Evolutionary conservation across 2,888 invertebrate species (phyloP).

Genomic region (Cordilura impudica): DNA sequence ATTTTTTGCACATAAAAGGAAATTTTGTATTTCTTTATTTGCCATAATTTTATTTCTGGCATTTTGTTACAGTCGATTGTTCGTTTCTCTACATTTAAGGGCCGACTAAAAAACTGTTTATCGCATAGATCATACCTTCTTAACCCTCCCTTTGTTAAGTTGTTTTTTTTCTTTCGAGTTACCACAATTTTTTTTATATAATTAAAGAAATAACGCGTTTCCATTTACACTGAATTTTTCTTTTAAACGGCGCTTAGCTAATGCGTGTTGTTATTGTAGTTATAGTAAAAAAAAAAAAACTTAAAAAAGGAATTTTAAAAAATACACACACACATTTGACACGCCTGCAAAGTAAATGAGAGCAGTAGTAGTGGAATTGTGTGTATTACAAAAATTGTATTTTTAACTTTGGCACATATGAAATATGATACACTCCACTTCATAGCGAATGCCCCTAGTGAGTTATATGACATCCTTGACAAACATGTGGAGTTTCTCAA

Average conservation of each 20-base stretch:
- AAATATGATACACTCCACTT: conserved; percentile 19
- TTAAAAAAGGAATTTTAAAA: not conserved
- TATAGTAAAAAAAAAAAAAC: conserved; percentile 4
- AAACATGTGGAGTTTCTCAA: too few relatives aligned
- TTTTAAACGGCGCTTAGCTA: conserved; percentile 25
- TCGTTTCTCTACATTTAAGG: not conserved
- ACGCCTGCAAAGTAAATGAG: conserved; percentile 28
- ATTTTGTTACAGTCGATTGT: not conserved
- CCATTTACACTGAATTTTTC: not conserved
- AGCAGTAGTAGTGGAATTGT: not conserved
- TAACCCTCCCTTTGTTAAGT: conserved; percentile 10
- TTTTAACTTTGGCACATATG: not conserved
- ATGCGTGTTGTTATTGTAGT: not conserved
- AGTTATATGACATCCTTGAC: conserved; percentile 12
- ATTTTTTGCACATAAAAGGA: conserved; percentile 9
- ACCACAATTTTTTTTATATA: not conserved
- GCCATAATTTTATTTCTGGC: not conserved
- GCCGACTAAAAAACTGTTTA: not conserved
- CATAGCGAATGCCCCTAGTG: not conserved
- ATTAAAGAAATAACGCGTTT: not conserved
- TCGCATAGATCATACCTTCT: conserved; percentile 28
- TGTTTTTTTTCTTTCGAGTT: too few relatives aligned
- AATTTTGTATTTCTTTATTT: too few relatives aligned
- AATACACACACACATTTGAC: not conserved
- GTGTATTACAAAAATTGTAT: not conserved